These are phyloP conservation scores for Melanocharis versteri DNA, from an alignment of 2,113 vertebrate species.

Conservation along the genomic window DNA sequence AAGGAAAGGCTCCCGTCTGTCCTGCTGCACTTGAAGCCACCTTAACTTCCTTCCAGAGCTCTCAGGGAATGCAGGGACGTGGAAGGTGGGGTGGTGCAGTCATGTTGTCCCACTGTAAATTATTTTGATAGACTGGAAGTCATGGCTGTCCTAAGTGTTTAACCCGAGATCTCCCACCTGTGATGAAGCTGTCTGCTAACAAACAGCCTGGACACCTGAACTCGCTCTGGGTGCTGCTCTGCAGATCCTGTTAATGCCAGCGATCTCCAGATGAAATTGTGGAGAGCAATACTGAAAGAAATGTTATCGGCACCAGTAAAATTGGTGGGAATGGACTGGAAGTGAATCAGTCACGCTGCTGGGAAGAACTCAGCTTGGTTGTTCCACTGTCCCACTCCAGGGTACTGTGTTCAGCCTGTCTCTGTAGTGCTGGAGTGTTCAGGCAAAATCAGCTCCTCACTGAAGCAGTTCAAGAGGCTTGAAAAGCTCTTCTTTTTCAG, in stretches of 20 bases:
- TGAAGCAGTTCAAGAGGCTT: background rate
- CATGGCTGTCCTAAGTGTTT: background rate
- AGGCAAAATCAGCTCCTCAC: background rate
- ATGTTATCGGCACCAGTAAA: accelerated
- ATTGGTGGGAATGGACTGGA: accelerated
- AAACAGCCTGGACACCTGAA: background rate
- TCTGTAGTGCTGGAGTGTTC: background rate
- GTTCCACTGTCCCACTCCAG: background rate
- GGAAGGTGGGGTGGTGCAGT: background rate
- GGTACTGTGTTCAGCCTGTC: background rate
- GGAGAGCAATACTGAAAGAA: background rate
- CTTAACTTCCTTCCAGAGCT: background rate
- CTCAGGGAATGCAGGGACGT: background rate
- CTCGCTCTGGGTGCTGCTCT: background rate
- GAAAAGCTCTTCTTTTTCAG: background rate
- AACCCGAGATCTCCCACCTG: background rate
- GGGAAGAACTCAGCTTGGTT: background rate
- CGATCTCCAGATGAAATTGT: background rate
- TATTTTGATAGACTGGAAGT: background rate
- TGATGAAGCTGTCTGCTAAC: background rate
- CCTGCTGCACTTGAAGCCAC: background rate
- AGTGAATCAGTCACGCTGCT: background rate
- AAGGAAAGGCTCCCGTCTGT: background rate
- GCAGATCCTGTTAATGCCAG: background rate
- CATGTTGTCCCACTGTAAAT: background rate